phyloP scores from a whole-genome alignment of 2,113 vertebrate species.

The Solenodon paradoxus region DNA sequence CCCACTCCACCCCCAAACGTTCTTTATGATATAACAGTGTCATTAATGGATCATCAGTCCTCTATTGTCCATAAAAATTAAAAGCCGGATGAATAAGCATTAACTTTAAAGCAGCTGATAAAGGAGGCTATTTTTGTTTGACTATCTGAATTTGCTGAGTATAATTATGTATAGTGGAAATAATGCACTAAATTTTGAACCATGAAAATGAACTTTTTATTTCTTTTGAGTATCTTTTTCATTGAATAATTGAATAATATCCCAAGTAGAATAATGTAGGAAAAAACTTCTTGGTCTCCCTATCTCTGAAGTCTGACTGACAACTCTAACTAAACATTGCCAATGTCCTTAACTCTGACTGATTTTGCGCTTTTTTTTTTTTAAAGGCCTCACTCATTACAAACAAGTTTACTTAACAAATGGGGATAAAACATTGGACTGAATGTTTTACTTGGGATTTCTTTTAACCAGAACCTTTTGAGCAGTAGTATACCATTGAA shows the following conservation, averaged over 20 bases:
- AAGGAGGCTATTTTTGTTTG: not conserved
- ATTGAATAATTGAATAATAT: conserved; percentile 68
- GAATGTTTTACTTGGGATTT: conserved; percentile 51
- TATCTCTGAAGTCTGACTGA: conserved; percentile 52
- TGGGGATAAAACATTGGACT: conserved; percentile 65
- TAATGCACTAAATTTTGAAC: not conserved
- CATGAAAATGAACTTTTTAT: conserved; percentile 16
- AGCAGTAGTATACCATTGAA: conserved; percentile 69
- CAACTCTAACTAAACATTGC: conserved; percentile 60
- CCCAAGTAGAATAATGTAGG: conserved; percentile 24
- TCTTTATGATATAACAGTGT: conserved; percentile 67
- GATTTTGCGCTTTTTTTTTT: conserved; percentile 10
- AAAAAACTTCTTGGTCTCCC: conserved; percentile 52
- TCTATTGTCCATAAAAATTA: conserved; percentile 46
- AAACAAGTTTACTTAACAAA: conserved; percentile 49
- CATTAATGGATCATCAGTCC: not conserved
- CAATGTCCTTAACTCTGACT: conserved; percentile 10
- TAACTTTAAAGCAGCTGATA: conserved; percentile 59
- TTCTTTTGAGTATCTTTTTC: conserved; percentile 42
- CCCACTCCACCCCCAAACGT: no score
- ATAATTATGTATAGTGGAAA: conserved; percentile 29
- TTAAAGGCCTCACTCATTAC: conserved; percentile 42
- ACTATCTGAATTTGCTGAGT: conserved; percentile 54
- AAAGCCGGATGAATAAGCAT: conserved; percentile 65
- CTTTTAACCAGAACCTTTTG: conserved; percentile 60